A percentile compares a stretch with the other conserved stretches of the same genome.
These are phyloP conservation scores for Cantharis rufa DNA, from an alignment of 2,888 invertebrate genomes.

Conservation along the genomic window DNA sequence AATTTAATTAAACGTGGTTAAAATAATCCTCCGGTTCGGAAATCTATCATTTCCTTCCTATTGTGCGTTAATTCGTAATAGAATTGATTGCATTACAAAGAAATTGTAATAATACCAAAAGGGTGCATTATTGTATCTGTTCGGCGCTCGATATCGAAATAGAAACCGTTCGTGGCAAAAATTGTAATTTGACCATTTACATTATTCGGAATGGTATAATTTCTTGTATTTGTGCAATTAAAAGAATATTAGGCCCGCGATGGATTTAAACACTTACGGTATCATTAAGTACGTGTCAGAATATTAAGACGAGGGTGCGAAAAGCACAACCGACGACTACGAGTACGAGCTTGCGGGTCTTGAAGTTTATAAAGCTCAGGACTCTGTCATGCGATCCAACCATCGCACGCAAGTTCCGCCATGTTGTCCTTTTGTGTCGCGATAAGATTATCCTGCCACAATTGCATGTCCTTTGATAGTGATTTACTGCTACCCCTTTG, in stretches of 20 bases:
- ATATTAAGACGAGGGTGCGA: slow-evolving; percentile 15
- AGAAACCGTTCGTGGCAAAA: not conserved
- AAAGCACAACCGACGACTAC: slow-evolving; percentile 25
- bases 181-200: not conserved
- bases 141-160: not conserved
- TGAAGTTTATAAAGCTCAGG: slow-evolving; percentile 34
- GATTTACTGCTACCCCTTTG: slow-evolving; percentile 42
- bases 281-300: slow-evolving; percentile 9
- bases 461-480: slow-evolving; percentile 45
- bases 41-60: not conserved
- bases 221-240: not conserved
- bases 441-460: slow-evolving; percentile 53
- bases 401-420: slow-evolving; percentile 56
- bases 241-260: not conserved
- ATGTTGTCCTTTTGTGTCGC: slow-evolving; percentile 55
- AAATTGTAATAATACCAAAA: not conserved
- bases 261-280: not conserved
- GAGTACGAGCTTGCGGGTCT: slow-evolving; percentile 23
- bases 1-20: not conserved
- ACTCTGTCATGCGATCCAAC: slow-evolving; percentile 55
- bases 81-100: not conserved
- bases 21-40: not conserved
- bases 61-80: not conserved
- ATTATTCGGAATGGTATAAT: not conserved
- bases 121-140: not conserved